Conservation (phyloP, 2,113 vertebrate genomes). For the Ailurus styani region DNA sequence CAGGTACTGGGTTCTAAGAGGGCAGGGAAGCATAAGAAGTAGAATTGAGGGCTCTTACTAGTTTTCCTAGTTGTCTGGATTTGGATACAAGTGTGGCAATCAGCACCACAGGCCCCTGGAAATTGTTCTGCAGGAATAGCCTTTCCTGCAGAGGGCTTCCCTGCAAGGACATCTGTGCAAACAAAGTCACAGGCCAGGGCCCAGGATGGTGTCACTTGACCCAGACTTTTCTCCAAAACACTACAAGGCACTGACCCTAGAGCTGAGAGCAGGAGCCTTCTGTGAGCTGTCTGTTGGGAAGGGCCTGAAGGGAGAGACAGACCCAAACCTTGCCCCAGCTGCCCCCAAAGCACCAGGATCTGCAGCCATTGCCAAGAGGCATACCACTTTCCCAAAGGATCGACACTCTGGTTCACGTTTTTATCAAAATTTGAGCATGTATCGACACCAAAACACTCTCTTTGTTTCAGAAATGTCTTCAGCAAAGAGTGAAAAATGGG, state of each 20-base stretch:
- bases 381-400: background rate
- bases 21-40: background rate
- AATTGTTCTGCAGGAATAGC: background rate
- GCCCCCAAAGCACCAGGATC: background rate
- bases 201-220: background rate
- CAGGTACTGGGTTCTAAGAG: background rate
- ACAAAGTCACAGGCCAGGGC: too few relatives aligned
- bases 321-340: background rate
- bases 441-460: background rate
- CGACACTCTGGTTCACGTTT: background rate
- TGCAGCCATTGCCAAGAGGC: background rate
- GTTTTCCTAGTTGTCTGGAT: background rate
- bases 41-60: background rate
- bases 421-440: background rate
- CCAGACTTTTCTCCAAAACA: background rate
- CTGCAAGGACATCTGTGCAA: background rate
- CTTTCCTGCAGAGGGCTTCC: background rate
- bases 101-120: background rate
- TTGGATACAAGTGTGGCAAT: background rate
- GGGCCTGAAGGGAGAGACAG: background rate
- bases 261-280: background rate
- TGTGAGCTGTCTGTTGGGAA: background rate
- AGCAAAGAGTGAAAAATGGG: background rate
- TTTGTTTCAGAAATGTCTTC: background rate
- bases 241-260: background rate